These are phyloP conservation scores for Toxotes chatareus DNA, from an alignment of 2,113 vertebrate species.

Conservation along the genomic window DNA sequence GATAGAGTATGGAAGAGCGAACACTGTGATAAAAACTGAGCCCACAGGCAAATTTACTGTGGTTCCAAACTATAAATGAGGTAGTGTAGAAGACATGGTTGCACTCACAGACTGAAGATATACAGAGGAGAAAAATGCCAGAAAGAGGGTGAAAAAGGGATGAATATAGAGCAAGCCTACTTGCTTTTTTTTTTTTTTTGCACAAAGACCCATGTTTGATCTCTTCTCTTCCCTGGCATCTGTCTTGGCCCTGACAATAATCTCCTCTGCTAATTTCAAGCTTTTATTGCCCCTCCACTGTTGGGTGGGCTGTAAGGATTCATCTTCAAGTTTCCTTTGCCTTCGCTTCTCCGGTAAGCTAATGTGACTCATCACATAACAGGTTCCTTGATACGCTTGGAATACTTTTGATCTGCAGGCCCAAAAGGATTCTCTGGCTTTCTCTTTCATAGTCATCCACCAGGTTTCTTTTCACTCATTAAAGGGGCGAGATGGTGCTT, in stretches of 20 bases:
- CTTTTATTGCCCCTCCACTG: conserved; percentile 16
- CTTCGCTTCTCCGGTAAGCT: conserved; percentile 32
- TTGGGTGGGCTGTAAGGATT: conserved; percentile 43
- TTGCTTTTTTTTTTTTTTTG: neutral
- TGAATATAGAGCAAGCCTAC: neutral
- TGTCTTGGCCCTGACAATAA: conserved; percentile 49
- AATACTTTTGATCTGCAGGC: conserved; percentile 67
- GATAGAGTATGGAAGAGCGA: conserved; percentile 11
- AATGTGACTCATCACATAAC: conserved; percentile 65
- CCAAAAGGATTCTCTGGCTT: conserved; percentile 46
- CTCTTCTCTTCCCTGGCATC: conserved; percentile 38
- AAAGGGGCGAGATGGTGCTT: conserved; percentile 33
- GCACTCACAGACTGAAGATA: neutral
- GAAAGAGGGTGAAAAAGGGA: neutral
- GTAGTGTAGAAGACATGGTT: neutral
- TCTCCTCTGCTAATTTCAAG: conserved; percentile 56
- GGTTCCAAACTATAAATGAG: conserved; percentile 20
- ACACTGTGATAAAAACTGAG: conserved; percentile 16
- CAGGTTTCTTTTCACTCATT: conserved; percentile 64
- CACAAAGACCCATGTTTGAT: conserved; percentile 45
- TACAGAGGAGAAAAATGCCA: conserved; percentile 15
- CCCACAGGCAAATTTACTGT: conserved; percentile 10
- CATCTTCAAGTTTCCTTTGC: conserved; percentile 41
- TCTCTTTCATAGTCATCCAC: conserved; percentile 51
- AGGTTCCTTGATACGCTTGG: conserved; percentile 50